Conservation (phyloP, 2,888 invertebrate species). For the Nipponacmea schrenckii region DNA sequence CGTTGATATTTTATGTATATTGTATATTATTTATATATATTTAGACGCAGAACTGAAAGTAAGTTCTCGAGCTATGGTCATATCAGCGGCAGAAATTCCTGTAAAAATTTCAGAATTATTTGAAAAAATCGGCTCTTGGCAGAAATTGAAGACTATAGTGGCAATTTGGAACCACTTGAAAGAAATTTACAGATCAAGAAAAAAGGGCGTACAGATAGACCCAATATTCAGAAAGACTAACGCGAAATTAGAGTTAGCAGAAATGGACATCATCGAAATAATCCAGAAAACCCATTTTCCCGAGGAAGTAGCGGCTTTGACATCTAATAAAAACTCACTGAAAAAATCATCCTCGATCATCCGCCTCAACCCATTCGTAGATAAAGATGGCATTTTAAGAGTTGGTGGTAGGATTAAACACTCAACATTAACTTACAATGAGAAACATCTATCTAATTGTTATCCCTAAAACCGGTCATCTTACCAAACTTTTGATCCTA, state of each 20-base stretch:
- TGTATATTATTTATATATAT: too few relatives aligned
- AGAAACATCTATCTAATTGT: conserved; percentile 39
- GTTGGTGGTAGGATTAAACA: background rate
- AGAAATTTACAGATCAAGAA: background rate
- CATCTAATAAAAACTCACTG: background rate
- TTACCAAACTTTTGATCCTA: conserved; percentile 22
- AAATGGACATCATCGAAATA: background rate
- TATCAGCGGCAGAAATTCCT: background rate
- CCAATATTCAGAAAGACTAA: background rate
- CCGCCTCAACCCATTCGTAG: background rate
- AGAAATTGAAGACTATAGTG: background rate
- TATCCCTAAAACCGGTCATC: conserved; percentile 31
- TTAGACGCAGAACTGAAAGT: background rate
- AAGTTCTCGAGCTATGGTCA: background rate
- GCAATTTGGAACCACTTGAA: background rate
- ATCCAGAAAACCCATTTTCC: background rate
- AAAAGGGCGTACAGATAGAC: background rate
- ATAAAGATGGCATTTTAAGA: background rate
- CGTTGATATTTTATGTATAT: too few relatives aligned
- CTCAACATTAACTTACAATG: background rate
- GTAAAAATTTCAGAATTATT: background rate
- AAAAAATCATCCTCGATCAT: background rate
- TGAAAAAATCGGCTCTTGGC: background rate
- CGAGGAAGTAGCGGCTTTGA: background rate
- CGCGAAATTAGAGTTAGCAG: background rate